Conservation (phyloP, 2,113 vertebrate genomes). For the Indri indri region DNA sequence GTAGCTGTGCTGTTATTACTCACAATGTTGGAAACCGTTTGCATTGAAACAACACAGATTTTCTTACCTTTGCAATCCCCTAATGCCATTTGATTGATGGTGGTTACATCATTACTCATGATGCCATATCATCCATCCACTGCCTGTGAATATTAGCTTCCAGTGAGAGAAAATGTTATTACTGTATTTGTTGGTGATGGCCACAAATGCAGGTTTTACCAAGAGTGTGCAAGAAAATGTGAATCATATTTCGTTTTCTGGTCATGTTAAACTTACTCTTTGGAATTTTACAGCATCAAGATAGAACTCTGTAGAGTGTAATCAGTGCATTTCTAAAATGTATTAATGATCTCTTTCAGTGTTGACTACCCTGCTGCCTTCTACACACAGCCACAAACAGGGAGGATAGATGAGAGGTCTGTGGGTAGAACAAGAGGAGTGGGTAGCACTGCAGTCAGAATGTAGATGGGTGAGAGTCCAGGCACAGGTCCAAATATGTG, state of each 20-base stretch:
- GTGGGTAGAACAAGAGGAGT: background rate
- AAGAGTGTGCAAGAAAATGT: background rate
- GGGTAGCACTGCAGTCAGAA: background rate
- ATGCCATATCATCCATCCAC: background rate
- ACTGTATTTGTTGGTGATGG: background rate
- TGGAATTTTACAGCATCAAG: background rate
- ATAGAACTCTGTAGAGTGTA: background rate
- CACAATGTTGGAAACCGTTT: background rate
- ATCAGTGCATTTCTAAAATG: background rate
- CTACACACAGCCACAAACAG: background rate
- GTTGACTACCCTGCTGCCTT: background rate
- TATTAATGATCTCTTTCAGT: background rate
- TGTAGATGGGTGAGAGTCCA: background rate
- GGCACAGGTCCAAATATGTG: background rate
- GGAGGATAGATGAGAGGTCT: rapidly evolving
- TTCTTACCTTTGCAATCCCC: background rate
- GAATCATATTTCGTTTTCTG: background rate
- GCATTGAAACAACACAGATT: background rate
- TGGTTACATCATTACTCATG: background rate
- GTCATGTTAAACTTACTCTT: background rate
- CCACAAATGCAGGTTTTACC: background rate
- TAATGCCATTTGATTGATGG: background rate
- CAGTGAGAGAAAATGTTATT: background rate
- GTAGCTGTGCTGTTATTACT: background rate
- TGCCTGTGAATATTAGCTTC: background rate